Conservation (phyloP, 2,888 invertebrate genomes). For the Leucophenga maculata region DNA sequence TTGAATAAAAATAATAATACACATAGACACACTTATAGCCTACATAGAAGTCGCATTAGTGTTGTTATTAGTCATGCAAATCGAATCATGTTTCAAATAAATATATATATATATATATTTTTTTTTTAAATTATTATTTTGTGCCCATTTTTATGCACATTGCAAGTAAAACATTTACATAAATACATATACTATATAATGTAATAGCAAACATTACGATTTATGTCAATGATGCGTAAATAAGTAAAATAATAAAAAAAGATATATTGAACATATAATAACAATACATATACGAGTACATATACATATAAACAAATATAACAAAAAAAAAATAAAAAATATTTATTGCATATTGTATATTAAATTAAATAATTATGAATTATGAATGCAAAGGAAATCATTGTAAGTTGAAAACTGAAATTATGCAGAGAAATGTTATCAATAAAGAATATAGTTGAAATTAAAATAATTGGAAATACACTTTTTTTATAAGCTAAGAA, state of each 20-base stretch:
- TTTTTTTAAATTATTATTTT: background rate
- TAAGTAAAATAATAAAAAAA: slow-evolving; percentile 40
- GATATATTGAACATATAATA: slow-evolving; percentile 45
- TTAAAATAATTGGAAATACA: slow-evolving; percentile 41
- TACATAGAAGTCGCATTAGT: slow-evolving; percentile 6
- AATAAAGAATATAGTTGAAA: slow-evolving; percentile 67
- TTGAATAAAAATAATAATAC: background rate
- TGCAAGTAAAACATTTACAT: background rate
- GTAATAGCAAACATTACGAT: background rate
- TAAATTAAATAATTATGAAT: slow-evolving; percentile 39
- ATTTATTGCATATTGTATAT: slow-evolving; percentile 27
- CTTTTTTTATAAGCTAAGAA: too few species aligned
- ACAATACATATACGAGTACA: slow-evolving; percentile 53
- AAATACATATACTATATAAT: slow-evolving; percentile 1
- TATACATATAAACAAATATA: slow-evolving; percentile 36
- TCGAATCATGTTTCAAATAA: background rate
- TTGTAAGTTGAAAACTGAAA: slow-evolving; percentile 47
- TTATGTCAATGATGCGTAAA: slow-evolving; percentile 18
- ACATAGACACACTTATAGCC: background rate
- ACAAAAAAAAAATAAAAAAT: slow-evolving; percentile 33
- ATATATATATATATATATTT: background rate
- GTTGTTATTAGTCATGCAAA: slow-evolving; percentile 13
- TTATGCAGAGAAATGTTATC: slow-evolving; percentile 58
- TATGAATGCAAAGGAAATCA: slow-evolving; percentile 39
- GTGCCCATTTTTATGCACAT: slow-evolving; percentile 40